phyloP scores from a whole-genome alignment of 1,140 invertebrate species.

The Drosophila lacteicornis region DNA sequence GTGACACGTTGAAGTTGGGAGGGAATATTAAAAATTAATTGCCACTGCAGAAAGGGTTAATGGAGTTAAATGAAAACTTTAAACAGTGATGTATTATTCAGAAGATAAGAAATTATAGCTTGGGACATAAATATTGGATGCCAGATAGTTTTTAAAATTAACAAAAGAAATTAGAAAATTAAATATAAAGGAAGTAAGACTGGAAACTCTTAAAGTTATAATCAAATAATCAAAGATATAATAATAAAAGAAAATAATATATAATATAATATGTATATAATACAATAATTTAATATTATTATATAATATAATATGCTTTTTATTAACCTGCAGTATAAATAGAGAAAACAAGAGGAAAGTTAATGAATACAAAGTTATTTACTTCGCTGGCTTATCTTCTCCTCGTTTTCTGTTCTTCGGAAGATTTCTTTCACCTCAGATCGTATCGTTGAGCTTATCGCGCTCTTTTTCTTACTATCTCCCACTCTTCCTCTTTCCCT shows the following conservation, averaged over 20 bases:
- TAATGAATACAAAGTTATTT: not conserved
- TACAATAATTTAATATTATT: too few species aligned
- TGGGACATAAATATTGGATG: too few species aligned
- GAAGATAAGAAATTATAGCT: not conserved
- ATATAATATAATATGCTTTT: too few species aligned
- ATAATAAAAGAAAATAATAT: too few species aligned
- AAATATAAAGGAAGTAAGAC: too few species aligned
- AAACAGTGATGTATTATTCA: not conserved
- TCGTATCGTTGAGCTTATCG: not conserved
- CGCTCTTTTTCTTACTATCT: not conserved
- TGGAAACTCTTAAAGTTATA: too few species aligned
- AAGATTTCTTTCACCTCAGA: not conserved
- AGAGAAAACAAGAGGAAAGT: not conserved
- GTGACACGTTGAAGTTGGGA: slow-evolving; percentile 30
- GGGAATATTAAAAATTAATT: slow-evolving; percentile 67
- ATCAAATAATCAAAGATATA: too few species aligned
- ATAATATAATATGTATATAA: too few species aligned
- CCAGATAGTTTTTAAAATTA: too few species aligned
- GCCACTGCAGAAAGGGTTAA: slow-evolving; percentile 20
- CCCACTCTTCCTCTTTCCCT: not conserved
- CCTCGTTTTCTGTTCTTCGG: not conserved
- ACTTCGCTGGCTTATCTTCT: not conserved
- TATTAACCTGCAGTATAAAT: not conserved
- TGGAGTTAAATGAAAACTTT: not conserved
- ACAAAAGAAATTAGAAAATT: too few species aligned